Conservation (phyloP, 2,797 vertebrate genomes). For the Phalloptychus januarius region DNA sequence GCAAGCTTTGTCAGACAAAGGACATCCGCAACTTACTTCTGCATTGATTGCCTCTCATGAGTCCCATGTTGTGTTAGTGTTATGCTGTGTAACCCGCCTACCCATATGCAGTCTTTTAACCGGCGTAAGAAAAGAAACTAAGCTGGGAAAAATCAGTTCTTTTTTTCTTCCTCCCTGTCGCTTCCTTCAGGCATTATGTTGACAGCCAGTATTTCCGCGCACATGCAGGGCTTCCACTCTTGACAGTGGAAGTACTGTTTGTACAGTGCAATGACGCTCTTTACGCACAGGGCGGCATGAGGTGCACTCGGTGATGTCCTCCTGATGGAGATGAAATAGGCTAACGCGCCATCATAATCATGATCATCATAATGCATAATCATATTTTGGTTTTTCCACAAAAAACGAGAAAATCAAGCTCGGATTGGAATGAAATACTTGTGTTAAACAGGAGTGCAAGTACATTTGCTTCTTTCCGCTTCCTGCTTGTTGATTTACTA, state of each 20-base stretch:
- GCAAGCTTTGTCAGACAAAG: constrained; percentile 2
- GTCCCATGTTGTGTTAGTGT: constrained; percentile 7
- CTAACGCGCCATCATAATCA: constrained; percentile 10
- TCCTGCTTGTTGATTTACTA: background rate
- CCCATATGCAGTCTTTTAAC: constrained; percentile 39
- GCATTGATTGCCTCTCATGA: background rate
- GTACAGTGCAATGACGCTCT: constrained; percentile 65
- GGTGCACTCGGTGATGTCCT: constrained; percentile 29
- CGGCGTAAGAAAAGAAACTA: constrained; percentile 38
- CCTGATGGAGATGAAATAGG: constrained; percentile 8
- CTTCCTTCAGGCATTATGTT: constrained; percentile 33
- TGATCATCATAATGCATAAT: constrained; percentile 17
- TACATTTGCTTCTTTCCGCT: background rate
- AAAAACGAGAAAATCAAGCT: background rate
- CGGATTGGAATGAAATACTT: background rate
- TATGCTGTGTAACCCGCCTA: constrained; percentile 23
- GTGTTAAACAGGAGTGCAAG: background rate
- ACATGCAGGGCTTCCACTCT: constrained; percentile 14
- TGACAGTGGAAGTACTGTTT: constrained; percentile 46
- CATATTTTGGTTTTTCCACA: constrained; percentile 6
- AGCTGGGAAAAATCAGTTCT: constrained; percentile 59
- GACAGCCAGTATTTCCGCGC: constrained; percentile 34
- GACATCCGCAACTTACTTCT: constrained; percentile 14
- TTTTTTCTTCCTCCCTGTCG: constrained; percentile 18
- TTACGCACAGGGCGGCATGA: constrained; percentile 51